phyloP scores from a whole-genome alignment of 2,113 vertebrate species.

The Muscicapa adusta region DNA sequence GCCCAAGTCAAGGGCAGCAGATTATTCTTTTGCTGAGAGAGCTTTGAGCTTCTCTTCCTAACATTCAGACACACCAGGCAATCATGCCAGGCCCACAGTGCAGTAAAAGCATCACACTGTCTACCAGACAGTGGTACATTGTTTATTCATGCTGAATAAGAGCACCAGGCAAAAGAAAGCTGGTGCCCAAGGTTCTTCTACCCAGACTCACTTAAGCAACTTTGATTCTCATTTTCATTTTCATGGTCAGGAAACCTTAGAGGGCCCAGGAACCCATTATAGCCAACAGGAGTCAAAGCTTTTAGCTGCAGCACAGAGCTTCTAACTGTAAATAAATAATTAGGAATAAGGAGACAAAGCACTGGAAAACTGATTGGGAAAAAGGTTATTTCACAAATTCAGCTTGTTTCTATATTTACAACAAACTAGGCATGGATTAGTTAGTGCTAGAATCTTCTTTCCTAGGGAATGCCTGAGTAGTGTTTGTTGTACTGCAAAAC shows the following conservation, averaged over 20 bases:
- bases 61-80: not conserved
- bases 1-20: not conserved
- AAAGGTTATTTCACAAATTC: not conserved
- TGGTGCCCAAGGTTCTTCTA: not conserved
- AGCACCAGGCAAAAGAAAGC: not conserved
- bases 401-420: not conserved
- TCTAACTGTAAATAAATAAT: not conserved
- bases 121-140: not conserved
- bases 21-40: not conserved
- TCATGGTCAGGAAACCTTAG: not conserved
- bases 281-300: not conserved
- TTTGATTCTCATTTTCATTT: not conserved
- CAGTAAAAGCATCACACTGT: not conserved
- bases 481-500: not conserved
- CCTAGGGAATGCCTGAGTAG: not conserved
- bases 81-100: not conserved
- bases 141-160: constrained; percentile 18
- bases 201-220: not conserved
- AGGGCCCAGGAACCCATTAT: not conserved
- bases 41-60: not conserved
- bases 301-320: not conserved
- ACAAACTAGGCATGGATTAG: not conserved
- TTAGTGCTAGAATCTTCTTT: not conserved
- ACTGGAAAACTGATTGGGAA: not conserved
- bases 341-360: not conserved